phyloP scores from a whole-genome alignment of 2,888 invertebrate genomes.

The Encarsia formosa region DNA sequence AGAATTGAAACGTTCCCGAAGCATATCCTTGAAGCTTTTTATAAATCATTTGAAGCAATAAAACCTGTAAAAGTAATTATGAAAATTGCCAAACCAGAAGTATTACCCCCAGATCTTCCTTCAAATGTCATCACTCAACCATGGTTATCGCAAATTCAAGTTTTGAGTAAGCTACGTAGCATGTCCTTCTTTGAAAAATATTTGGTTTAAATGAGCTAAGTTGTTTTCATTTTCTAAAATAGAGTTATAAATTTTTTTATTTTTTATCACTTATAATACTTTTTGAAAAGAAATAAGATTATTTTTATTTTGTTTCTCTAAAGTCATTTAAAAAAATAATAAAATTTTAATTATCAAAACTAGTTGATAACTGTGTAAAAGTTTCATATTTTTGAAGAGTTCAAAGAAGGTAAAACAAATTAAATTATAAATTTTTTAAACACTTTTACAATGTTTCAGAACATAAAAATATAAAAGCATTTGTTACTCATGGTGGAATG shows the following conservation, averaged over 20 bases:
- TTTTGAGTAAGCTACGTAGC: constrained; percentile 43
- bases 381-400: too few species aligned
- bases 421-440: too few species aligned
- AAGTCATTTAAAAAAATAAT: too few species aligned
- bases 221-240: too few species aligned
- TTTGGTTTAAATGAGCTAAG: too few species aligned
- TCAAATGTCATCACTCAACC: constrained; percentile 41
- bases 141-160: constrained; percentile 40
- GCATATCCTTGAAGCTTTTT: constrained; percentile 32
- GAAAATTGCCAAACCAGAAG: constrained; percentile 40
- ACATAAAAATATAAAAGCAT: constrained; percentile 34
- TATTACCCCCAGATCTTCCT: constrained; percentile 39
- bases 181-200: too few species aligned
- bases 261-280: too few species aligned
- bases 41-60: constrained; percentile 38
- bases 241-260: too few species aligned
- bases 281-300: too few species aligned
- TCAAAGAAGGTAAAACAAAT: too few species aligned
- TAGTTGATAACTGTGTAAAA: background rate
- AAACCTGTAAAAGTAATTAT: constrained; percentile 42
- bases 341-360: background rate
- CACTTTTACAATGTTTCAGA: too few species aligned
- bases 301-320: too few species aligned
- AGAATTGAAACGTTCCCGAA: constrained; percentile 42
- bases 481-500: constrained; percentile 30